Conservation (phyloP, 1,140 invertebrate species). For the Reticulitermes speratus region DNA sequence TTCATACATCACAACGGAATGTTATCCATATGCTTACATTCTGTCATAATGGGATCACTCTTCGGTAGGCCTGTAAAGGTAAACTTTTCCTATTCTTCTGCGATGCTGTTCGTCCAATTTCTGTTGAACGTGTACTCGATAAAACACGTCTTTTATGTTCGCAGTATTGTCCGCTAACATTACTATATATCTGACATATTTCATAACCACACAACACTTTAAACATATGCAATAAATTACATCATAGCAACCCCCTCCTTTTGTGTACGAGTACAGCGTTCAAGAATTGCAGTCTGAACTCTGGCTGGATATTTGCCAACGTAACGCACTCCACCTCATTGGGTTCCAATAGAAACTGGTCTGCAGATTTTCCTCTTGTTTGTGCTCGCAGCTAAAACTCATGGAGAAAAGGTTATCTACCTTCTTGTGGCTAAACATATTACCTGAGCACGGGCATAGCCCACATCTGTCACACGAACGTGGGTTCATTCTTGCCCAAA, state of each 20-base stretch:
- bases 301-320: conserved; percentile 6
- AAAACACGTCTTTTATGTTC: too few species aligned
- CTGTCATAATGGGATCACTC: too few species aligned
- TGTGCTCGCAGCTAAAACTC: background rate
- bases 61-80: too few species aligned
- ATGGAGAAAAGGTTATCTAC: background rate
- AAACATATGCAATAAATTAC: background rate
- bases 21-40: too few species aligned
- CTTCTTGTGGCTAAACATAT: background rate
- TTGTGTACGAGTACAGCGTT: background rate
- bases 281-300: background rate
- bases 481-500: too few species aligned
- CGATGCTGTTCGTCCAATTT: too few species aligned
- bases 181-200: background rate
- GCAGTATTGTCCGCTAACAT: too few species aligned
- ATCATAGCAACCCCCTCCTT: background rate
- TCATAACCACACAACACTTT: background rate
- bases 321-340: background rate
- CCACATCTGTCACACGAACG: too few species aligned
- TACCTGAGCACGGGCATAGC: too few species aligned
- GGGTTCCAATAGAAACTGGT: background rate
- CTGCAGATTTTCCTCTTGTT: background rate
- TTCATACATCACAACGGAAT: too few species aligned
- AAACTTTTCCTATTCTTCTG: too few species aligned
- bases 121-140: too few species aligned